These are phyloP conservation scores for Halichondria panicea DNA, from an alignment of 37 sponge, comb jelly and placozoan species.

Conservation along the genomic window DNA sequence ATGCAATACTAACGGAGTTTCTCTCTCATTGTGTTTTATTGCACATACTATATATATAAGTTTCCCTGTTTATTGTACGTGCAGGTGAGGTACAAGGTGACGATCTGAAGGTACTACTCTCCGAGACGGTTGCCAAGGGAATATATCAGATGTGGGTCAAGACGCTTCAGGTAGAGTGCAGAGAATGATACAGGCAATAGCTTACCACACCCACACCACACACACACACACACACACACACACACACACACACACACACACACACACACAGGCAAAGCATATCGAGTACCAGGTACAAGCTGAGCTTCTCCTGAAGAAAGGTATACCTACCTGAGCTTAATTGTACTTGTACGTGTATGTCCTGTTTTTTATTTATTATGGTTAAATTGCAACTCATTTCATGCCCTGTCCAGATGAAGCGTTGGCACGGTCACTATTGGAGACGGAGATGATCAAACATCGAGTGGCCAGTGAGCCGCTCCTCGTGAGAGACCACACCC, in stretches of 20 bases:
- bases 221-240: not conserved
- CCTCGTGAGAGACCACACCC: too few species aligned
- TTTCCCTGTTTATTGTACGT: too few species aligned
- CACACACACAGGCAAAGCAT: conserved; percentile 38
- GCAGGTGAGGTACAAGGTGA: conserved; percentile 50
- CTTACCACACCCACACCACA: not conserved
- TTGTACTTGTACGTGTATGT: too few species aligned
- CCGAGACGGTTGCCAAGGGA: conserved; percentile 53
- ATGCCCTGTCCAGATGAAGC: too few species aligned
- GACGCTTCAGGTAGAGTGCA: conserved; percentile 70
- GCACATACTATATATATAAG: too few species aligned
- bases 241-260: not conserved
- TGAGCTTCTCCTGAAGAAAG: conserved; percentile 5
- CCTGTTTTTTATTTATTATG: too few species aligned
- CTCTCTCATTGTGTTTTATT: conserved; percentile 1
- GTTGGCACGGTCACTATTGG: too few species aligned
- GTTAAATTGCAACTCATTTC: too few species aligned
- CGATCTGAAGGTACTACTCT: conserved; percentile 63
- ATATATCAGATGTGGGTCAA: conserved; percentile 61
- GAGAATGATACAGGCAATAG: too few species aligned
- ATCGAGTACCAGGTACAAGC: conserved; percentile 16
- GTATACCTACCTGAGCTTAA: too few species aligned
- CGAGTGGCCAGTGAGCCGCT: too few species aligned
- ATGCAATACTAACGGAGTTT: not conserved
- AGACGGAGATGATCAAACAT: too few species aligned